Conservation (phyloP, 1,140 invertebrate genomes). For the Triops longicaudatus region DNA sequence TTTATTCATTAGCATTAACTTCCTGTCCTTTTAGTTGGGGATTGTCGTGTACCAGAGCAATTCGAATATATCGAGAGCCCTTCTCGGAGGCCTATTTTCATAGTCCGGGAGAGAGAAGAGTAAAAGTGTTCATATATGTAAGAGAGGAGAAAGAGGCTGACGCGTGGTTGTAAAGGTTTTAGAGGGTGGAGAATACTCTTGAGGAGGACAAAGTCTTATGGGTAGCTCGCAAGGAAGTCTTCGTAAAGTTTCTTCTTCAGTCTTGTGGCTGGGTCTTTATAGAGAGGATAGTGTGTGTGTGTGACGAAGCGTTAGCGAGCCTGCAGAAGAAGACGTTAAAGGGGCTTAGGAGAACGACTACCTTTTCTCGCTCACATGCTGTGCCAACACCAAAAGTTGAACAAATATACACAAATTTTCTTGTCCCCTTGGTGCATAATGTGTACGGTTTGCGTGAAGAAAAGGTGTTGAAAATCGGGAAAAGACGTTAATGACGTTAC, state of each 20-base stretch:
- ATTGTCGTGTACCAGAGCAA: slow-evolving; percentile 1
- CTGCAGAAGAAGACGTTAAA: too few relatives aligned
- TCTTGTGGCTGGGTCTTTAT: not conserved
- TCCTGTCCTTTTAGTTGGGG: not conserved
- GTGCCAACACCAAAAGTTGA: not conserved
- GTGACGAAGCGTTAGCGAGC: not conserved
- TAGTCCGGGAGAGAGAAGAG: not conserved
- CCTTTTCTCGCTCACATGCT: not conserved
- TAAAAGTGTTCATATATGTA: not conserved
- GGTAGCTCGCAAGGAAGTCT: not conserved
- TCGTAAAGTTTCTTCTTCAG: not conserved
- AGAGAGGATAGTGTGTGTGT: not conserved
- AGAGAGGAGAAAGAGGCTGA: not conserved
- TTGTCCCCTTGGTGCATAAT: not conserved
- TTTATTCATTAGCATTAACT: slow-evolving; percentile 3
- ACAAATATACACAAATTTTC: slow-evolving; percentile 6
- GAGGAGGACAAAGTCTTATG: not conserved
- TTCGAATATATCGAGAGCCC: not conserved
- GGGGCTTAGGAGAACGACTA: not conserved
- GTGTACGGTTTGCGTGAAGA: not conserved
- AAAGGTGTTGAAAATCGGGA: not conserved
- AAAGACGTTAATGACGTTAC: not conserved
- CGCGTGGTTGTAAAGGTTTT: too few relatives aligned
- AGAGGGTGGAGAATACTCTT: too few relatives aligned
- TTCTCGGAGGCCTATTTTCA: not conserved